A percentile compares a stretch with the other conserved stretches of the same genome.
Evolutionary conservation across 2,113 vertebrate species (phyloP).

Genomic region (Pygoscelis adeliae): DNA sequence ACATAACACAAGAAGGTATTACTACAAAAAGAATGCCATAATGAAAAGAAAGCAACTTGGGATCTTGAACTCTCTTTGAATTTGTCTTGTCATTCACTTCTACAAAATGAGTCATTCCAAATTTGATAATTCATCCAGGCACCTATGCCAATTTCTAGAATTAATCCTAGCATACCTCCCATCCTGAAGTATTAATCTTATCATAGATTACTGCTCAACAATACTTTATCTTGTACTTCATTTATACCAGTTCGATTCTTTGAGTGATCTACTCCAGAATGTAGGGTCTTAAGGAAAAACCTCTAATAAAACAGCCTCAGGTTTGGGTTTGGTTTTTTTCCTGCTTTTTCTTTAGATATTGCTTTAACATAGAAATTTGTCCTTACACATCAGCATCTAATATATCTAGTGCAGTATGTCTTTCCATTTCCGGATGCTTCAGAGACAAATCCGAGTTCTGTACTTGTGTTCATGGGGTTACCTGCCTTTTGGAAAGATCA

Average conservation of each 20-base stretch:
- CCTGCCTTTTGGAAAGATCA: background rate
- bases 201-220: background rate
- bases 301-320: background rate
- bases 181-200: background rate
- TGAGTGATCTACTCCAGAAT: background rate
- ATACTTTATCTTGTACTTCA: background rate
- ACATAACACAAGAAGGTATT: background rate
- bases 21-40: background rate
- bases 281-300: background rate
- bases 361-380: background rate
- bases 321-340: background rate
- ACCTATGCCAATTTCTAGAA: background rate
- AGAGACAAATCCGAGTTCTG: background rate
- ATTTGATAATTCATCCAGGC: background rate
- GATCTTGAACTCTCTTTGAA: background rate
- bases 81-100: background rate
- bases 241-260: background rate
- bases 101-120: background rate
- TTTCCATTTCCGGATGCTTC: background rate
- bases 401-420: too few species aligned
- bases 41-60: background rate
- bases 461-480: background rate
- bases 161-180: background rate
- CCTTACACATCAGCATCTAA: background rate
- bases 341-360: background rate